Conservation (phyloP, 2,797 vertebrate species). For the Heteromormyrus szaboi region DNA sequence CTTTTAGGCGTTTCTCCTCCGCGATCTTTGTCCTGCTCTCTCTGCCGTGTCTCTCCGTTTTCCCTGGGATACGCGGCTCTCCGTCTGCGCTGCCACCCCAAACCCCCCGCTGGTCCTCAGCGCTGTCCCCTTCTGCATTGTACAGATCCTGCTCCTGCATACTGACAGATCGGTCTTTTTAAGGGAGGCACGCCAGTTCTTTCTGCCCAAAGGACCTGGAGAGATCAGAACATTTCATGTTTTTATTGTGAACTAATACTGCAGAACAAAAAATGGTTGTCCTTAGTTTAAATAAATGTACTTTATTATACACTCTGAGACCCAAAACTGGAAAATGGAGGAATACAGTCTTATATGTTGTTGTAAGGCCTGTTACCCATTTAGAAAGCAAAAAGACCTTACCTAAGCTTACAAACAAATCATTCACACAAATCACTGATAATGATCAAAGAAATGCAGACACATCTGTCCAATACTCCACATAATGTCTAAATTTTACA, state of each 20-base stretch:
- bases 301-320: not conserved
- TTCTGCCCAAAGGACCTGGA: not conserved
- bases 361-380: not conserved
- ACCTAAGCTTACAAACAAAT: not conserved
- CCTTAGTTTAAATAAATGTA: not conserved
- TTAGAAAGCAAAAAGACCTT: not conserved
- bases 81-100: conserved; percentile 26
- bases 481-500: not conserved
- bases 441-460: not conserved
- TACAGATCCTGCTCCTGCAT: conserved; percentile 10
- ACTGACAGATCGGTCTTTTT: not conserved
- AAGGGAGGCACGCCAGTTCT: conserved; percentile 47
- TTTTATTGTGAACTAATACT: not conserved
- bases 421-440: not conserved
- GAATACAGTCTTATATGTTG: not conserved
- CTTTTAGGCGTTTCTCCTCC: not conserved
- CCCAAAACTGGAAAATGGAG: not conserved
- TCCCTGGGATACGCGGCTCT: conserved; percentile 30
- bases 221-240: not conserved
- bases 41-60: conserved; percentile 17
- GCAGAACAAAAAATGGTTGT: not conserved
- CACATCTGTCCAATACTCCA: not conserved
- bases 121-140: not conserved
- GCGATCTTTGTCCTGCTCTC: not conserved
- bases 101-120: conserved; percentile 22